These are phyloP conservation scores for Kradibia gibbosae DNA, from an alignment of 1,140 invertebrate genomes.

Conservation along the genomic window DNA sequence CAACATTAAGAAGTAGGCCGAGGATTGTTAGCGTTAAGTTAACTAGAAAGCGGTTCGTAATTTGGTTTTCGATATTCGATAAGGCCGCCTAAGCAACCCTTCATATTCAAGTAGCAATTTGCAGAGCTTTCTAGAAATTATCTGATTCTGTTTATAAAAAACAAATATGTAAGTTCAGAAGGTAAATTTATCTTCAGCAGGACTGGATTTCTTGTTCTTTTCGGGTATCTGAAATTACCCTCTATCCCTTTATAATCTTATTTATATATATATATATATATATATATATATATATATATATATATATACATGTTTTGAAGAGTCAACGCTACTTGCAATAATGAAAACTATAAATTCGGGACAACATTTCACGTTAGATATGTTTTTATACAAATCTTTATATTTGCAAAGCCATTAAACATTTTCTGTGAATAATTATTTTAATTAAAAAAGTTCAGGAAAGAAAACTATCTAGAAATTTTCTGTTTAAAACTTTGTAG, in stretches of 20 bases:
- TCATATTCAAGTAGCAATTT: conserved; percentile 3
- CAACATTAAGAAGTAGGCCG: neutral
- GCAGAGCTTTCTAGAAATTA: neutral
- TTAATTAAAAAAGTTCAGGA: too few relatives aligned
- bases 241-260: conserved; percentile 9
- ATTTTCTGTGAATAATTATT: too few relatives aligned
- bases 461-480: too few relatives aligned
- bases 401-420: too few relatives aligned
- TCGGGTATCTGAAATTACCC: neutral
- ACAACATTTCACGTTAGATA: too few relatives aligned
- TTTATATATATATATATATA: conserved; percentile 24
- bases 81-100: neutral
- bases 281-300: conserved; percentile 11
- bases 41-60: conserved; percentile 13
- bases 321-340: conserved; percentile 54
- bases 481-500: too few relatives aligned
- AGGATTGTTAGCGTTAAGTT: neutral
- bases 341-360: conserved; percentile 62
- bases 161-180: conserved; percentile 32
- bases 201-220: neutral
- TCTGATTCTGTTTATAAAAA: conserved; percentile 33
- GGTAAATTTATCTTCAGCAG: neutral
- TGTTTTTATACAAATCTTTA: too few relatives aligned
- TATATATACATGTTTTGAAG: conserved; percentile 7
- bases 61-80: neutral